Base-by-base conservation (phyloP, 2,113 vertebrate genomes). In the Sphaerodactylus townsendi region DNA sequence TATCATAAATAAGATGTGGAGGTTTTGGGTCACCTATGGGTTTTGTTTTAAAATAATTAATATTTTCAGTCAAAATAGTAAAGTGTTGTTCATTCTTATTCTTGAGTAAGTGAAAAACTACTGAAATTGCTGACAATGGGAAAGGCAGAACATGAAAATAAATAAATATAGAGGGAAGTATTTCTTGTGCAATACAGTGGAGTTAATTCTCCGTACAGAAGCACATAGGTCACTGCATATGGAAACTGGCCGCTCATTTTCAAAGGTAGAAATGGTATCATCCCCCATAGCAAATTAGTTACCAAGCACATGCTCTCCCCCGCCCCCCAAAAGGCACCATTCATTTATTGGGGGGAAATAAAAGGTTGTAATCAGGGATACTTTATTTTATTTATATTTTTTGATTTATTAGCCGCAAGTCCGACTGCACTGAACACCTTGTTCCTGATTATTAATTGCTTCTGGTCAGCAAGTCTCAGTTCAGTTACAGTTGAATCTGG, bases 1-100 rank as follows among this genome's bases (percentile, higher is more conserved):
- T 72, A 62, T 71, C 48, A 48, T 72, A 86, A 89, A 75, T 23
- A 86, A 1, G 30, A 48, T 84, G 86, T 90, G 87, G 75, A 85
- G 41, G 62, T 21, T 83, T 59, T 77, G 56, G 88, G 73, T 25
- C 83, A 87, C 15, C 9, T 69, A 1, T 37, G 19, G 77, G 83
- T 84, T 85, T 7, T n/a, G 35, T 70, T 65, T 72, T 74, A 41
- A 78, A 48, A 25, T 17, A 11, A 56, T 37, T 30, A 15, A 35
- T 69, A 37, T 37, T 69, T 69, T 9, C 33, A 69, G 9, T 19
- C 68, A 19, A 21, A 35, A 69, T 37, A 69, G 33, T 69, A 37
- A 69, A 2, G 21, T 14, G 35, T 62, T 68, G 33, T 37, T 69
- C 39, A 35, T 35, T 69, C 4, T 68, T 68, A 35, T 68, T 69